Evolutionary conservation across 2,888 invertebrate species (phyloP), one percentile per base, ranked within the genome.

Genomic region (Lepidochrysops patricia): DNA sequence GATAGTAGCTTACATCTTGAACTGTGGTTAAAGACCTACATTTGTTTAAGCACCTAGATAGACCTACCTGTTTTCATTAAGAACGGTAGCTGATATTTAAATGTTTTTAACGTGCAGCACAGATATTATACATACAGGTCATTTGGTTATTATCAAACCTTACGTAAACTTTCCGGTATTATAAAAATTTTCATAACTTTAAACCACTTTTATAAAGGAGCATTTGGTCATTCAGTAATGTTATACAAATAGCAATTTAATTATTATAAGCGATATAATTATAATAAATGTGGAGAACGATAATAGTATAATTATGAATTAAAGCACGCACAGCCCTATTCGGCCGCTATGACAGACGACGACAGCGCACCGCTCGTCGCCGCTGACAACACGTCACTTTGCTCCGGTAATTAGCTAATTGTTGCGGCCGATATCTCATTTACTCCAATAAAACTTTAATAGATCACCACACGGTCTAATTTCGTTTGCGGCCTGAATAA

Each of bases 401-500:
- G 66, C 66, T 67, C 70, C 69, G 69, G 74, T 82, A 82, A 83
- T 83, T 82, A 81, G 79, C 82, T 83, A 82, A 83, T 83, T 82
- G 81, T 76, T 68, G 69, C 70, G 68, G 62, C 61, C 23, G 35
- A 57, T 50, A 27, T 37, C 43, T 26, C 48, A 25, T 19, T 58
- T 49, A 43, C 32, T 57, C 35, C 25, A n/a, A 61, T 25, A 59
- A 27, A 63, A 62, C 61, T 61, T 57, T 63, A 62, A 57, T 4
- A 27, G 12, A 9, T 0, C 3, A 4, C 7, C 56, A 57, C 15
- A 15, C 27, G 6, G 62, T 60, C 50, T 12, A 50, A 35, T 49
- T 37, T 63, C n/a, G 43, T 12, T 37, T 56, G 43, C 2, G 26
- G 23, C 12, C 6, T 6, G 0, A 56, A 26, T 61, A 64, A 62